Evolutionary conservation across 2,797 vertebrate species (phyloP).

Genomic region (Triplophysa bombifrons): DNA sequence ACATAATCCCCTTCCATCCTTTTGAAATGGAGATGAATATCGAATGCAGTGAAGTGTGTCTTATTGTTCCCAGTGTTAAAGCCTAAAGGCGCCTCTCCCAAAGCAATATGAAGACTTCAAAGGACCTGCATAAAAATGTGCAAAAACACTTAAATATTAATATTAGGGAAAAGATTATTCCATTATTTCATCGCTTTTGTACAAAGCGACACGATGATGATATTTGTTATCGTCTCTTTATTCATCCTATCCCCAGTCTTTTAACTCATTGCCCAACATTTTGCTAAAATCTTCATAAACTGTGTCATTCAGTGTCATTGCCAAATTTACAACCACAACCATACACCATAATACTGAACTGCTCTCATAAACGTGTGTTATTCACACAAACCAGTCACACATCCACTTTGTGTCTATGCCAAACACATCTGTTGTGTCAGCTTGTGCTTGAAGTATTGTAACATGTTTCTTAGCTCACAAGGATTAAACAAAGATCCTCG

Average conservation of each 20-base stretch:
- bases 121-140: slow-evolving; percentile 35
- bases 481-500: slow-evolving; percentile 2
- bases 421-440: slow-evolving; percentile 23
- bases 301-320: neutral
- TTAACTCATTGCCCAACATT: neutral
- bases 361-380: neutral
- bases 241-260: neutral
- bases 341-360: neutral
- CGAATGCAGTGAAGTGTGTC: slow-evolving; percentile 29
- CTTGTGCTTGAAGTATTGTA: slow-evolving; percentile 16
- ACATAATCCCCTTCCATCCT: slow-evolving; percentile 24
- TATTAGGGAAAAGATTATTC: neutral
- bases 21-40: slow-evolving; percentile 38
- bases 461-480: slow-evolving; percentile 2
- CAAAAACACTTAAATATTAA: neutral
- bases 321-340: neutral
- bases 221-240: neutral
- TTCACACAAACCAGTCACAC: neutral
- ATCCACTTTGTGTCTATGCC: slow-evolving; percentile 12
- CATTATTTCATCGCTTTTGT: neutral
- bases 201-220: neutral
- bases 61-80: slow-evolving; percentile 30
- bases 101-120: slow-evolving; percentile 45
- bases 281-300: neutral
- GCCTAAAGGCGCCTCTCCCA: slow-evolving; percentile 19